phyloP scores from a whole-genome alignment of 2,888 invertebrate species.

The Drosophila rubida region DNA sequence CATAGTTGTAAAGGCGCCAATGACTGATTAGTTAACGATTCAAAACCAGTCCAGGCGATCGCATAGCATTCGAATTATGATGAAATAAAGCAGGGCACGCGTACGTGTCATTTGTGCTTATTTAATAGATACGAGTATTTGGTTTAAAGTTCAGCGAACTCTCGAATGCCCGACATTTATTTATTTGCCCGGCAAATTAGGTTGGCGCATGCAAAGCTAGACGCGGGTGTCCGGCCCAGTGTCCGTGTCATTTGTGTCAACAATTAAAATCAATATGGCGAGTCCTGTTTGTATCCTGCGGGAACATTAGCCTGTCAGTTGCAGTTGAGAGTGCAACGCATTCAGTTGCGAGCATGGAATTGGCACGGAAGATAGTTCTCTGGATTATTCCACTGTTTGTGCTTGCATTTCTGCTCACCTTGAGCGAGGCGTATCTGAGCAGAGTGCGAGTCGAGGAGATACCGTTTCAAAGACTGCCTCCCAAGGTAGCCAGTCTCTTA shows the following conservation, averaged over 20 bases:
- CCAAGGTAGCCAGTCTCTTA: background rate
- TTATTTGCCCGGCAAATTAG: constrained; percentile 35
- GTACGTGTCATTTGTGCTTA: constrained; percentile 13
- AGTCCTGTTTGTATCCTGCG: constrained; percentile 35
- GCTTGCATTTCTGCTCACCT: constrained; percentile 50
- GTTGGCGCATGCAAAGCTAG: constrained; percentile 45
- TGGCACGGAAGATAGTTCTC: constrained; percentile 50
- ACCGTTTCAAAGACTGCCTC: constrained; percentile 62
- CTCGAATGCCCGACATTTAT: background rate
- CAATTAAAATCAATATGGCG: constrained; percentile 70
- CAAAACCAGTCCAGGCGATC: background rate
- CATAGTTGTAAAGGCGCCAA: constrained; percentile 21
- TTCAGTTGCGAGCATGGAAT: constrained; percentile 38
- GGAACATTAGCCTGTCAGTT: constrained; percentile 55
- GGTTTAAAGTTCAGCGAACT: constrained; percentile 58
- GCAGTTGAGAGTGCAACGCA: constrained; percentile 12
- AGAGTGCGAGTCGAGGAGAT: constrained; percentile 77
- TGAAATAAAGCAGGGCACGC: background rate
- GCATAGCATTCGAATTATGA: background rate
- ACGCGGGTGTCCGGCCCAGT: background rate
- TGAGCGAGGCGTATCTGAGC: constrained; percentile 71
- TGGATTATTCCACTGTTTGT: constrained; percentile 70
- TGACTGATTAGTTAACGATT: background rate
- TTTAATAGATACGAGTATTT: constrained; percentile 10
- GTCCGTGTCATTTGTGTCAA: constrained; percentile 41